A percentile compares a stretch with the other conserved stretches of the same genome.
Evolutionary conservation across 30 jellyfish, hydroid and myxozoan species (phyloP).

Genomic region (Aurelia sp.): DNA sequence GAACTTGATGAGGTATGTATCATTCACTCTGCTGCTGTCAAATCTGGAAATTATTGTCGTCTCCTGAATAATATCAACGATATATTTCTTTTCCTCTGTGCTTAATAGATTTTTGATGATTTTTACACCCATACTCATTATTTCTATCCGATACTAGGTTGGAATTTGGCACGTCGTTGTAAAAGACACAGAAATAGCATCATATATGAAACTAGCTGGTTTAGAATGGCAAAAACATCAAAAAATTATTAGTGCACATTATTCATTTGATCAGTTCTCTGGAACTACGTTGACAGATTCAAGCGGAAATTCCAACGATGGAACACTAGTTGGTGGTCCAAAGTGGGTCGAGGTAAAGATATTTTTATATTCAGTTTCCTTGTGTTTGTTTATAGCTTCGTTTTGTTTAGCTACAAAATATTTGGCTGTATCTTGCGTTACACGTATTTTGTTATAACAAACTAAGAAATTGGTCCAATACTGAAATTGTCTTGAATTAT

Average conservation of each 20-base stretch:
- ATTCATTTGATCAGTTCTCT: constrained; percentile 80
- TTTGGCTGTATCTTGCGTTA: no score
- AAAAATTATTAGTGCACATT: constrained; percentile 83
- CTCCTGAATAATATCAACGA: no score
- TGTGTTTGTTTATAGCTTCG: not conserved
- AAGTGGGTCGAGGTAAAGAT: constrained; percentile 88
- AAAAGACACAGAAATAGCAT: constrained; percentile 58
- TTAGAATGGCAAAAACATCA: constrained; percentile 94
- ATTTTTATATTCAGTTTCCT: no score
- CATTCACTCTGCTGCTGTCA: not conserved
- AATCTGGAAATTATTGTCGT: no score
- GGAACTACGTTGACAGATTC: constrained; percentile 71
- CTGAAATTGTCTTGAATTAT: no score
- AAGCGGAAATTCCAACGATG: constrained; percentile 80
- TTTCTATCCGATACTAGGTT: constrained; percentile 26
- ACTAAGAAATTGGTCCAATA: no score
- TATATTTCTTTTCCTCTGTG: no score
- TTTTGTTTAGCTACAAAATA: no score
- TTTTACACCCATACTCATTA: no score
- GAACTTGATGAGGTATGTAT: constrained; percentile 81
- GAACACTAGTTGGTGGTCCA: constrained; percentile 68
- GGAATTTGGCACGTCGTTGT: constrained; percentile 84
- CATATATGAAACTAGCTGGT: constrained; percentile 85
- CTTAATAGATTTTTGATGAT: no score
- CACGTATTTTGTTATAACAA: no score